Conservation (phyloP, 2,797 vertebrate species). For the Rallus crepitans region DNA sequence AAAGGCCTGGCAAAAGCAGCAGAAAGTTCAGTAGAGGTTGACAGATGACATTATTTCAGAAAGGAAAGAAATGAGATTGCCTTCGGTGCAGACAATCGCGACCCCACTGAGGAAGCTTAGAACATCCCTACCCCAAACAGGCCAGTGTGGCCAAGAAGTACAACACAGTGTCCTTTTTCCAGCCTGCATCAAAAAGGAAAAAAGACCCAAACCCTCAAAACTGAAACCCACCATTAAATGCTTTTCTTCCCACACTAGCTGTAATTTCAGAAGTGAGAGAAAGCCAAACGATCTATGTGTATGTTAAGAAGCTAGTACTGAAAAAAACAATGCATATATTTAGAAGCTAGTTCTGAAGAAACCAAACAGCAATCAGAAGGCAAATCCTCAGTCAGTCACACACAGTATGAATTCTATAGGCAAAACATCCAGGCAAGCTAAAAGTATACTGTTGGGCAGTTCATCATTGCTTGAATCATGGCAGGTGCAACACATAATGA, state of each 20-base stretch:
- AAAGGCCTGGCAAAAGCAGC: neutral
- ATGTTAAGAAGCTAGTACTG: neutral
- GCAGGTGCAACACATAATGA: neutral
- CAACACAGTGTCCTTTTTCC: neutral
- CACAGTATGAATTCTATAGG: neutral
- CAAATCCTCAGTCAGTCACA: neutral
- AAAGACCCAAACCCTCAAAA: too few species aligned
- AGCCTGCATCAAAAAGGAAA: neutral
- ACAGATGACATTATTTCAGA: neutral
- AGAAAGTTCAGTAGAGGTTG: neutral
- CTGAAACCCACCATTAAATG: accelerated
- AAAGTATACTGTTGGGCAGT: neutral
- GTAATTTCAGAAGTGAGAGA: neutral
- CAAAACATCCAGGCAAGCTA: neutral
- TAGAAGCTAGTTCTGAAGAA: neutral
- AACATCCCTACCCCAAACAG: neutral
- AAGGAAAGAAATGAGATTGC: neutral
- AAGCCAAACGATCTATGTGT: neutral
- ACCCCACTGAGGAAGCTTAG: neutral
- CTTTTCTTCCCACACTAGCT: neutral
- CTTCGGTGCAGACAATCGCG: neutral
- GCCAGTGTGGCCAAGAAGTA: neutral
- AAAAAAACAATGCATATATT: neutral
- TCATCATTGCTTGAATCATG: neutral
- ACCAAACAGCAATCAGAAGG: neutral